These are phyloP conservation scores for Cerceris rybyensis DNA, from an alignment of 2,888 invertebrate species.

Conservation along the genomic window DNA sequence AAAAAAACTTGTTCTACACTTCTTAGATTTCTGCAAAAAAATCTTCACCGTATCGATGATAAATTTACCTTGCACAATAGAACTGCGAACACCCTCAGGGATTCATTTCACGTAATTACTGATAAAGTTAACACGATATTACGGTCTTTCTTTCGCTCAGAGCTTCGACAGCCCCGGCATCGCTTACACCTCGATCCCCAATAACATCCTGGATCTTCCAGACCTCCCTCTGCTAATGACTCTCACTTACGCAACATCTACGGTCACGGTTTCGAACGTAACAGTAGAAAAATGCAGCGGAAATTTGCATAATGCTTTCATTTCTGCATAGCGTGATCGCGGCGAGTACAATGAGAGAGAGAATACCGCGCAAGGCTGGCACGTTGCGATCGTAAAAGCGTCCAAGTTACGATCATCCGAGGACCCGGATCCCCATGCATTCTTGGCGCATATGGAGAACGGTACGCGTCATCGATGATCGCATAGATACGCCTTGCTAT, in stretches of 20 bases:
- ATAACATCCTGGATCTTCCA: background rate
- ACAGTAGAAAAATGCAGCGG: background rate
- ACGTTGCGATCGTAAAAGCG: conserved; percentile 42
- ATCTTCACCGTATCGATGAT: too few relatives aligned
- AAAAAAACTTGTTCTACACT: too few relatives aligned
- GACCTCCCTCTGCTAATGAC: conserved; percentile 2
- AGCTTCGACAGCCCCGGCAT: background rate
- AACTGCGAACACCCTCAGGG: too few relatives aligned
- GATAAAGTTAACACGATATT: too few relatives aligned
- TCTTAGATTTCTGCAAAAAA: too few relatives aligned
- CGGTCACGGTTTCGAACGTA: background rate
- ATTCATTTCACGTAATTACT: too few relatives aligned
- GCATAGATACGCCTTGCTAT: conserved; percentile 11
- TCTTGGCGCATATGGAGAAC: conserved; percentile 40
- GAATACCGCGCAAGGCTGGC: conserved; percentile 11
- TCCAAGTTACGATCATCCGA: conserved; percentile 37
- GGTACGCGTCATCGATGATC: conserved; percentile 42
- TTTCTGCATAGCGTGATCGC: conserved; percentile 35
- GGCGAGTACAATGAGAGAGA: conserved; percentile 10
- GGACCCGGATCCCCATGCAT: conserved; percentile 40
- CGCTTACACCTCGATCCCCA: background rate
- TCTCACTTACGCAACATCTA: conserved; percentile 15
- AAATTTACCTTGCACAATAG: too few relatives aligned
- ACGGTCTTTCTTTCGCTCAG: too few relatives aligned
- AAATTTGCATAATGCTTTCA: background rate